These are phyloP conservation scores for Drosophila phalerata DNA, from an alignment of 2,888 invertebrate species.

Conservation along the genomic window DNA sequence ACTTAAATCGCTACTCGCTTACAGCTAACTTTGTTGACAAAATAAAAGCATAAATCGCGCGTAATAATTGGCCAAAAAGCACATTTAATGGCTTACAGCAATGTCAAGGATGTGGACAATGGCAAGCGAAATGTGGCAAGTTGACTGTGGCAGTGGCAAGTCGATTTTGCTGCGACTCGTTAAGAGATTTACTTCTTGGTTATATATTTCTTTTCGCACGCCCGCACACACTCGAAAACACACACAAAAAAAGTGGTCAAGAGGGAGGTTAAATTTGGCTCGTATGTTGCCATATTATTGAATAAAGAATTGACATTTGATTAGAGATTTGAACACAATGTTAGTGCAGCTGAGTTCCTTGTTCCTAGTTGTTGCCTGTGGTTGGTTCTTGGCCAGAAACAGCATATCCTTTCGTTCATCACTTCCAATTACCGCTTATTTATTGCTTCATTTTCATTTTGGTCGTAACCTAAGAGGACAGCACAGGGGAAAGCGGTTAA, in stretches of 20 bases:
- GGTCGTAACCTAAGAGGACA: constrained; percentile 2
- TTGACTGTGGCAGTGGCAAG: constrained; percentile 14
- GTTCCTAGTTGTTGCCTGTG: background rate
- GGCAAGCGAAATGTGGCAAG: constrained; percentile 25
- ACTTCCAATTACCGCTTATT: constrained; percentile 80
- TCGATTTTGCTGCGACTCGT: constrained; percentile 50
- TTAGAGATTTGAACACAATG: constrained; percentile 63
- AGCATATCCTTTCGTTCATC: constrained; percentile 69
- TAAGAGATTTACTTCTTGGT: constrained; percentile 73
- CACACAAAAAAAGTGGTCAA: constrained; percentile 4
- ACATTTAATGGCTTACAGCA: constrained; percentile 75
- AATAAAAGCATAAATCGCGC: constrained; percentile 81
- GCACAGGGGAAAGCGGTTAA: constrained; percentile 8
- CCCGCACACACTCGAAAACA: constrained; percentile 43
- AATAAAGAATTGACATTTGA: constrained; percentile 81
- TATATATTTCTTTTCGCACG: constrained; percentile 61
- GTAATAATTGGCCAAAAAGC: constrained; percentile 78
- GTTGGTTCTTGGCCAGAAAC: constrained; percentile 29
- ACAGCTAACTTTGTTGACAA: constrained; percentile 71
- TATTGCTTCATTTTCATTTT: constrained; percentile 69
- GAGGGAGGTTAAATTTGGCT: constrained; percentile 36
- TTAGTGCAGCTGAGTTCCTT: constrained; percentile 12
- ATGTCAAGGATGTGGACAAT: constrained; percentile 54
- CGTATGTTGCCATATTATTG: constrained; percentile 69
- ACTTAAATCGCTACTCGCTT: constrained; percentile 5